A percentile compares a stretch with the other conserved stretches of the same genome.
phyloP scores from a whole-genome alignment of 2,113 vertebrate species.

The Hippocampus mohnikei region DNA sequence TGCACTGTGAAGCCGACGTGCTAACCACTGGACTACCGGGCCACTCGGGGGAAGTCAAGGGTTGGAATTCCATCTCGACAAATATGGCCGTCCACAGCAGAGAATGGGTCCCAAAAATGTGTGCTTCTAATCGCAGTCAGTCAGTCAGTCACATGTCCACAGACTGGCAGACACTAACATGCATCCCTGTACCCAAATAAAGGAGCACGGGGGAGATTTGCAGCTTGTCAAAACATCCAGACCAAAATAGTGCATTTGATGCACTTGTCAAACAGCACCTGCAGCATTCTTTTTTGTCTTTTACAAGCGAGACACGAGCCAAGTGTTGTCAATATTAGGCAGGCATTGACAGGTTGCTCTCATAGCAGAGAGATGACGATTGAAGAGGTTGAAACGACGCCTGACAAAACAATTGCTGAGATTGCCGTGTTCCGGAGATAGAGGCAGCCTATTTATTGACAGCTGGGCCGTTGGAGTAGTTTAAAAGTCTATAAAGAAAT shows the following conservation, averaged over 20 bases:
- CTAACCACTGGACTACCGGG: too few species aligned
- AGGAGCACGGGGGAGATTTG: slow-evolving; percentile 60
- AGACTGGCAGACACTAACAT: slow-evolving; percentile 3
- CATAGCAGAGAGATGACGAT: slow-evolving; percentile 15
- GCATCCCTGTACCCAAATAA: slow-evolving; percentile 28
- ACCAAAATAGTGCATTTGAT: slow-evolving; percentile 48
- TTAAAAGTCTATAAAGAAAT: too few species aligned
- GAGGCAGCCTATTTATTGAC: too few species aligned
- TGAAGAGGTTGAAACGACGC: slow-evolving; percentile 27
- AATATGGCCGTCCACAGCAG: too few species aligned
- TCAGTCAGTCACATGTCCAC: background rate
- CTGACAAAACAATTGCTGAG: slow-evolving; percentile 47
- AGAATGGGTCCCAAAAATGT: background rate
- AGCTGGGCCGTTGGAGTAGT: too few species aligned
- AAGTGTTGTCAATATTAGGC: slow-evolving; percentile 32
- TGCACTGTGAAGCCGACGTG: too few species aligned
- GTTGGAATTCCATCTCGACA: too few species aligned
- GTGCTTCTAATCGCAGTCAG: background rate
- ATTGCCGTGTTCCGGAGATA: background rate
- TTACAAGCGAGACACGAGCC: slow-evolving; percentile 10
- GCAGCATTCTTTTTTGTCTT: slow-evolving; percentile 49
- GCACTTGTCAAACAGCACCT: slow-evolving; percentile 64
- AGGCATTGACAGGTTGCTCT: slow-evolving; percentile 48
- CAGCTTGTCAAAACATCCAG: slow-evolving; percentile 61
- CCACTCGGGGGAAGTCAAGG: too few species aligned